Evolutionary conservation across 1,140 invertebrate genomes (phyloP), one percentile per base, ranked within the genome.

Genomic region (Drosophila erecta): DNA sequence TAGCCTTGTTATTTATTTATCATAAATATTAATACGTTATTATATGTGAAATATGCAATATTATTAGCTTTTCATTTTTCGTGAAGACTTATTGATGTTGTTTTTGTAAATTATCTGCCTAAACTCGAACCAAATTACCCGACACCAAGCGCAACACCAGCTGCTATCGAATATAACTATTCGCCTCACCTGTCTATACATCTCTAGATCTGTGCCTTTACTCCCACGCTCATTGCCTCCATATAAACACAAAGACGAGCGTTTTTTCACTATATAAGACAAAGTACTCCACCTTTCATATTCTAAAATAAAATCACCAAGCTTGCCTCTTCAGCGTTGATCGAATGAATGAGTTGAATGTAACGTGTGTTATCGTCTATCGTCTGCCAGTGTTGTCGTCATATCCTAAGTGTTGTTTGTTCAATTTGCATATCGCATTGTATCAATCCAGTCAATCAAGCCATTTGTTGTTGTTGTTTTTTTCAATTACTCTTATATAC

Each of bases 71-170:
- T 51, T 67, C 14, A 55, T 69, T 58, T 62, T 46, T 64, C 61
- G 49, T 69, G 61, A 59, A 49, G 57, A 84, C 80, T 74, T 89
- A 76, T 89, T 77, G 79, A 83, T 87, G 84, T 89, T 89, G 84
- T 89, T 89, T 89, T 89, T 89, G 84, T 89, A 89, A 89, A 89
- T 89, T 89, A 89, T 89, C 84, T 89, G 84, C 85, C 84, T 79
- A 74, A 81, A 79, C 77, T 62, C 44, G 47, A 86, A 70, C 55
- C 46, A 66, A 83, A 77, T 62, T 71, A 72, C 59, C 71, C 79
- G 43, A 72, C 76, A 80, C 58, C 67, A 57, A 47, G 30, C 57
- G 57, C 74, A 55, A 69, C 64, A 69, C 64, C 66, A 65, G 47
- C 40, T 56, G 64, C 66, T 57, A 70, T 57, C 51, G 41, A 70